A percentile compares a stretch with the other conserved stretches of the same genome.
These are phyloP conservation scores for Gadus macrocephalus DNA, from an alignment of 2,113 vertebrate species.

Conservation along the genomic window DNA sequence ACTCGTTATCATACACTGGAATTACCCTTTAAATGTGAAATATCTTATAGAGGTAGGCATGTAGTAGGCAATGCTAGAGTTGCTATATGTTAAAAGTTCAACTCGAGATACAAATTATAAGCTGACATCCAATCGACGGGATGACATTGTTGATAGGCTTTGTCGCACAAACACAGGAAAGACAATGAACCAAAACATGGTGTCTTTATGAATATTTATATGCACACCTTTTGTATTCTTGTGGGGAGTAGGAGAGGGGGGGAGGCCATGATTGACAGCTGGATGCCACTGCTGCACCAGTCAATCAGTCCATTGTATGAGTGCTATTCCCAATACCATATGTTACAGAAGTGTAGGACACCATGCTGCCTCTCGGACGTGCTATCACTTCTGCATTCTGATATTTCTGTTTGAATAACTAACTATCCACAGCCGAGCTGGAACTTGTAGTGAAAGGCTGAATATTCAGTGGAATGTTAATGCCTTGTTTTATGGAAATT, in stretches of 20 bases:
- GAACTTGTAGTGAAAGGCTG: constrained; percentile 34
- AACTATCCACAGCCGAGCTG: constrained; percentile 46
- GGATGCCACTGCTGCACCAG: constrained; percentile 34
- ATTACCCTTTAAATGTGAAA: too few species aligned
- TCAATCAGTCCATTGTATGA: constrained; percentile 51
- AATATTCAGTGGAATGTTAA: constrained; percentile 67
- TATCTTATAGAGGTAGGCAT: too few species aligned
- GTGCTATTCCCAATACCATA: constrained; percentile 53
- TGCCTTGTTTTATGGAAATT: constrained; percentile 61
- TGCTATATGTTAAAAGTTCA: too few species aligned
- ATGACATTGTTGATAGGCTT: neutral
- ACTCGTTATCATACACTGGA: too few species aligned
- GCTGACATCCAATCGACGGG: too few species aligned
- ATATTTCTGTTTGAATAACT: constrained; percentile 58
- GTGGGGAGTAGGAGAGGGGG: constrained; percentile 25
- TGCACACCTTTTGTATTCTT: constrained; percentile 26
- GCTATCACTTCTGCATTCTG: constrained; percentile 47
- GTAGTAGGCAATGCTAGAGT: too few species aligned
- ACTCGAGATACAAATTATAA: constrained; percentile 12
- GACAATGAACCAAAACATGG: constrained; percentile 15
- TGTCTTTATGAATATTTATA: constrained; percentile 52
- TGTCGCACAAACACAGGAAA: constrained; percentile 8
- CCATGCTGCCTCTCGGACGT: constrained; percentile 37
- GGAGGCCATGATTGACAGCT: constrained; percentile 52
- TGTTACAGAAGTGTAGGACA: constrained; percentile 52